phyloP scores from a whole-genome alignment of 1,140 invertebrate genomes.

The Drosophila azteca region DNA sequence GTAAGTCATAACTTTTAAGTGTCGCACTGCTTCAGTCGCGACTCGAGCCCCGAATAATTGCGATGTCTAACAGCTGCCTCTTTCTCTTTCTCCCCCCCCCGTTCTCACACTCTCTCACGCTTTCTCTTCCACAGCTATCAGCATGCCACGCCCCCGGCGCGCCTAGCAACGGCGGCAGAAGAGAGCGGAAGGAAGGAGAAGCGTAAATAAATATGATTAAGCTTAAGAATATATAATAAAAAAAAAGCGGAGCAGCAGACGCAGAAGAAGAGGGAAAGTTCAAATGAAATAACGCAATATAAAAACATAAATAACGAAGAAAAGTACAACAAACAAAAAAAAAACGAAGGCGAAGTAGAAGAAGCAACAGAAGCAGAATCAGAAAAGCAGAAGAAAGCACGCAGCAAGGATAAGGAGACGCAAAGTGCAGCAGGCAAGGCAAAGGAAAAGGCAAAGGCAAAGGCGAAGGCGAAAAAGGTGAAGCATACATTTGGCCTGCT shows the following conservation, averaged over 20 bases:
- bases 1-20: constrained; percentile 57
- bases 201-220: constrained; percentile 82
- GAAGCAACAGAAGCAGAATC: background rate
- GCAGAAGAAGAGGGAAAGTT: constrained; percentile 51
- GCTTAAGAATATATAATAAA: constrained; percentile 81
- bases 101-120: constrained; percentile 19
- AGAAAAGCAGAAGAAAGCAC: background rate
- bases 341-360: background rate
- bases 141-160: constrained; percentile 40
- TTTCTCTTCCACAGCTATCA: constrained; percentile 46
- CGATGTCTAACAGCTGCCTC: constrained; percentile 20
- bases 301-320: constrained; percentile 75
- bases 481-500: constrained; percentile 11
- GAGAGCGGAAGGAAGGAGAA: constrained; percentile 43
- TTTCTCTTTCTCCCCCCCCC: background rate
- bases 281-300: constrained; percentile 82
- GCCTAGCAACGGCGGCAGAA: constrained; percentile 33
- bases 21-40: constrained; percentile 39
- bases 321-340: constrained; percentile 22
- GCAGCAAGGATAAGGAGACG: background rate
- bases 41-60: constrained; percentile 34
- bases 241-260: background rate
- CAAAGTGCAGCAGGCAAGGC: constrained; percentile 15
- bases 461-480: constrained; percentile 18
- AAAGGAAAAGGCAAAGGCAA: constrained; percentile 1